Evolutionary conservation across 2,113 vertebrate species (phyloP), one percentile per base, ranked within the genome.

Genomic region (Climacteris rufus): DNA sequence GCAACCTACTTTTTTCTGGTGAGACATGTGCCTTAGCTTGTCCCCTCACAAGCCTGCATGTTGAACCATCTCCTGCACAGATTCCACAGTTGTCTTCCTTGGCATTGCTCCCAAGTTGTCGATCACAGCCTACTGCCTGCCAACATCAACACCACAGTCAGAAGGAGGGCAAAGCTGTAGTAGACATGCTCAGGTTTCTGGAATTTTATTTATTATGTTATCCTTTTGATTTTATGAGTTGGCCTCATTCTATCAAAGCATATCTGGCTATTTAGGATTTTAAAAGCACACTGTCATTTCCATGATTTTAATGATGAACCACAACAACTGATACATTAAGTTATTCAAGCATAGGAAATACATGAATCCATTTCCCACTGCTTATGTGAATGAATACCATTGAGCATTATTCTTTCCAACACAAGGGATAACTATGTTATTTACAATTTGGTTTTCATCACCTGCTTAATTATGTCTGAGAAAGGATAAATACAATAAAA

Each of bases 71-170:
- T 21, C 99, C 99, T 1, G 98, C 98, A 49, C 99, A 99, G 60
- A 99, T 92, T 7, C 99, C 99, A 30, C 99, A 99, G 98, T 98
- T 98, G 97, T 99, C 99, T 89, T 99, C 99, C 90, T 98, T 98
- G 96, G 99, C 98, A 4, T 97, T 96, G 78, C 99, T 99, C 77
- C 98, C 98, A 57, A 99, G 98, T 80, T 99, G 98, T 30, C 98
- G 98, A 96, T 99, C 99, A 37, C 99, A 99, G 96, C 99, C 99
- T 49, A 99, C 99, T 4, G 98, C 99, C 99, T 99, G 98, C 91
- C 83, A 97, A 98, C 89, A 98, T 89, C 97, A 98, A 97, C 94
- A 96, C 4, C 82, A 97, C 39, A 91, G 95, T 98, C 92, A 98
- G 95, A 81, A 92, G 81, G 86, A 96, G 89, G 91, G 94, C 86